Percentiles rank a stretch among this genome's conserved stretches.
phyloP scores from a whole-genome alignment of 1,140 invertebrate genomes.

The Homalodisca vitripennis region DNA sequence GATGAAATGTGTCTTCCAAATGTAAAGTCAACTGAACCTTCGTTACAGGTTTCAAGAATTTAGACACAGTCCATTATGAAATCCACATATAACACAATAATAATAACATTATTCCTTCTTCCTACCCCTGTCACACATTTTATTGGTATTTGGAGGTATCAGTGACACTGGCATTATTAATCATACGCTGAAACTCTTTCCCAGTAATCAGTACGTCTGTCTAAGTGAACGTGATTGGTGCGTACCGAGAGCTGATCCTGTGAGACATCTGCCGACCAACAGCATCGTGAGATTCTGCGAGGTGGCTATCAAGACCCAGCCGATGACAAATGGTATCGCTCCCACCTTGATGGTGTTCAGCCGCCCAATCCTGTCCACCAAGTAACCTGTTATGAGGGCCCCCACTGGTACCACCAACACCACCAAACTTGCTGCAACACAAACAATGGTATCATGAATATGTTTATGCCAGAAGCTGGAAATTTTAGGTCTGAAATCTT shows the following conservation, averaged over 20 bases:
- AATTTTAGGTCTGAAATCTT: no score
- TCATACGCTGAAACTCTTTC: background rate
- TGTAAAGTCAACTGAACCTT: no score
- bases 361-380: constrained; percentile 63
- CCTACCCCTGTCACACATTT: no score
- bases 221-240: background rate
- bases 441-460: no score
- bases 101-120: no score
- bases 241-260: constrained; percentile 56
- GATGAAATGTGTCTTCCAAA: no score
- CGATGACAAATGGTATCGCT: constrained; percentile 58
- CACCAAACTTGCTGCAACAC: constrained; percentile 54
- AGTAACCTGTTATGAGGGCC: constrained; percentile 53
- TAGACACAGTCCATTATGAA: no score
- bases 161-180: background rate
- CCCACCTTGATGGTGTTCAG: constrained; percentile 60
- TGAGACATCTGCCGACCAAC: constrained; percentile 60
- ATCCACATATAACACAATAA: no score
- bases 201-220: no score
- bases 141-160: no score
- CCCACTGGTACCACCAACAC: constrained; percentile 56
- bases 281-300: constrained; percentile 52
- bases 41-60: no score
- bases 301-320: constrained; percentile 61
- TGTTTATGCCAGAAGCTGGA: no score